A percentile compares a stretch with the other conserved stretches of the same genome.
Evolutionary conservation across 1,140 invertebrate species (phyloP).

Genomic region (Sarcophaga peregrina): DNA sequence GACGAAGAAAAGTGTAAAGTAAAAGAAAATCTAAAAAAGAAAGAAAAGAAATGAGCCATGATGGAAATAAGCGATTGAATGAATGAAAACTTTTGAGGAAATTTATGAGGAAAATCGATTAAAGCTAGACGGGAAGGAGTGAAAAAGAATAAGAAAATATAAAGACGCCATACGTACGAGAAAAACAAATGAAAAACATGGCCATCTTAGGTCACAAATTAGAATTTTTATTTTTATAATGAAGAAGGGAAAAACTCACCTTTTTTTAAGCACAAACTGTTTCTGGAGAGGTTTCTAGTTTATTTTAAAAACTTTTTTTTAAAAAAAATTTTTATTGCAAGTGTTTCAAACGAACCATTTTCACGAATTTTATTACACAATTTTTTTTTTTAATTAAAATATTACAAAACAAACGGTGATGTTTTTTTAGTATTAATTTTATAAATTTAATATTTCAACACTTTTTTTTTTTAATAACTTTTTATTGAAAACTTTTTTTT

Average conservation of each 20-base stretch:
- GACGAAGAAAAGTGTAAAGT: background rate
- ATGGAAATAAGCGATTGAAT: background rate
- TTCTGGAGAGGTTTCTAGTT: background rate
- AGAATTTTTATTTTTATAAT: too few species aligned
- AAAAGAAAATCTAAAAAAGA: background rate
- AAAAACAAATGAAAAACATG: background rate
- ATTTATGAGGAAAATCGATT: slow-evolving; percentile 19
- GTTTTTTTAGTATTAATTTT: background rate
- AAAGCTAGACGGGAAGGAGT: background rate
- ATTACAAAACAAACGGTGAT: background rate
- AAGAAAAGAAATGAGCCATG: background rate
- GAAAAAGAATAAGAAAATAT: background rate
- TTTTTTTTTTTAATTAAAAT: slow-evolving; percentile 44
- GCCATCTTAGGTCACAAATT: background rate
- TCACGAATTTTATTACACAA: slow-evolving; percentile 24
- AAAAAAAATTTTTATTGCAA: slow-evolving; percentile 49
- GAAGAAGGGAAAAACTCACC: background rate
- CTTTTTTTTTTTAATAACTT: too few species aligned
- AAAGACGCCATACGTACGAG: background rate
- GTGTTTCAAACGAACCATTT: slow-evolving; percentile 63
- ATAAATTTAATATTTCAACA: background rate
- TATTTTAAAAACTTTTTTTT: background rate
- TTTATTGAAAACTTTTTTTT: too few species aligned
- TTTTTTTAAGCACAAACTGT: background rate
- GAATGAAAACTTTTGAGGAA: background rate